These are phyloP conservation scores for Hystrix cristata DNA, from an alignment of 2,113 vertebrate species.

Conservation along the genomic window DNA sequence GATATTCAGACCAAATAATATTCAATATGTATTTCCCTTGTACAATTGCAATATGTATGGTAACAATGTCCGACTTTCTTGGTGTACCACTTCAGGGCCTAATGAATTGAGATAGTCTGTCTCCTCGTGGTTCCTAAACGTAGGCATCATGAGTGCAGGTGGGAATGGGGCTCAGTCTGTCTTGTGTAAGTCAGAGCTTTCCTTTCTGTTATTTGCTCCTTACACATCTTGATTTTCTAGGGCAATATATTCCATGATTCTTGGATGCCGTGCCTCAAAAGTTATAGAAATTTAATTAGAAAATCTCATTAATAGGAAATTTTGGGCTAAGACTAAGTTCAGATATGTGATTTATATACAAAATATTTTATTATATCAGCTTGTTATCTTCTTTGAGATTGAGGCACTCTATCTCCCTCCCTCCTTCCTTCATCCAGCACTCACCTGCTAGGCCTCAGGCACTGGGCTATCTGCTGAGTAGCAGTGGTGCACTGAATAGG, in stretches of 20 bases:
- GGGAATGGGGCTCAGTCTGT: neutral
- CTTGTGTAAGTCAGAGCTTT: neutral
- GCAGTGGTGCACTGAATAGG: neutral
- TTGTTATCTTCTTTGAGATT: neutral
- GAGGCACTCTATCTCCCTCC: neutral
- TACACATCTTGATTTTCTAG: neutral
- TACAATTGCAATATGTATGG: neutral
- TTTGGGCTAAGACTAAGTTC: neutral
- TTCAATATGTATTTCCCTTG: neutral
- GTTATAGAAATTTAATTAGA: slow-evolving; percentile 3
- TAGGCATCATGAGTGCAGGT: neutral
- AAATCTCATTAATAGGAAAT: slow-evolving; percentile 32
- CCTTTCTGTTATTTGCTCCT: neutral
- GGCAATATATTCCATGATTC: neutral
- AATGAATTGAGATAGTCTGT: neutral
- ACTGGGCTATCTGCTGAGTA: neutral
- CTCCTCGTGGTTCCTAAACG: neutral
- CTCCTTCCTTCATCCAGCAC: neutral
- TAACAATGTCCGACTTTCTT: neutral
- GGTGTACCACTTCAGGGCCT: neutral
- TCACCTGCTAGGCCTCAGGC: neutral
- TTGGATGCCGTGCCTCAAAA: neutral
- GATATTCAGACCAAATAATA: neutral
- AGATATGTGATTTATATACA: neutral
- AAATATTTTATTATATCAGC: neutral